A percentile compares a stretch with the other conserved stretches of the same genome.
Evolutionary conservation across 1,140 invertebrate genomes (phyloP).

Genomic region (Eurosta solidaginis): DNA sequence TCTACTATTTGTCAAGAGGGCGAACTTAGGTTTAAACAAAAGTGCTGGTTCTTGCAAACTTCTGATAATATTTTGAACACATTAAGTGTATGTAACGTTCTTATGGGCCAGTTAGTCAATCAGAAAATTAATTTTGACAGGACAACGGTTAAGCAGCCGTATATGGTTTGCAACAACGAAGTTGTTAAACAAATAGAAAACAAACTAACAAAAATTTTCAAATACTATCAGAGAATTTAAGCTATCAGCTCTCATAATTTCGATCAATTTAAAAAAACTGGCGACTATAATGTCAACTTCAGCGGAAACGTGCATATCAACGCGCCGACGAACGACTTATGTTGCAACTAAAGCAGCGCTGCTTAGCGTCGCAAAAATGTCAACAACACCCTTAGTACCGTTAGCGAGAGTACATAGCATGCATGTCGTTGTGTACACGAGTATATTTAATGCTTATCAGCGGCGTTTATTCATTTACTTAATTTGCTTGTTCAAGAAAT

Average conservation of each 20-base stretch:
- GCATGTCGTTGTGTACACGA: background rate
- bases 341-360: background rate
- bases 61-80: no score
- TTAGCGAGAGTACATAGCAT: background rate
- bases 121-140: no score
- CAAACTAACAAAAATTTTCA: background rate
- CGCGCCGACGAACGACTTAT: background rate
- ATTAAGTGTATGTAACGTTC: no score
- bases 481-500: background rate
- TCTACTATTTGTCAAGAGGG: no score
- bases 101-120: no score
- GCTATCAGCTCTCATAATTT: background rate
- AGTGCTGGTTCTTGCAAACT: no score
- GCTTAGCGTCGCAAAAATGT: background rate
- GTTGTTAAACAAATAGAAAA: no score
- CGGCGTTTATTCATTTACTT: background rate
- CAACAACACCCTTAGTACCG: background rate
- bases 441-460: no score
- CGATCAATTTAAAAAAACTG: background rate
- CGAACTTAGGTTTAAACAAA: no score
- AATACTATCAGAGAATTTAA: no score
- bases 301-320: background rate
- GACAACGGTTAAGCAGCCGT: no score
- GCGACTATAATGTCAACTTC: background rate
- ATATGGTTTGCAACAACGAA: no score